Evolutionary conservation across 2,888 invertebrate species (phyloP).

Genomic region (Zygogramma bicolorata): DNA sequence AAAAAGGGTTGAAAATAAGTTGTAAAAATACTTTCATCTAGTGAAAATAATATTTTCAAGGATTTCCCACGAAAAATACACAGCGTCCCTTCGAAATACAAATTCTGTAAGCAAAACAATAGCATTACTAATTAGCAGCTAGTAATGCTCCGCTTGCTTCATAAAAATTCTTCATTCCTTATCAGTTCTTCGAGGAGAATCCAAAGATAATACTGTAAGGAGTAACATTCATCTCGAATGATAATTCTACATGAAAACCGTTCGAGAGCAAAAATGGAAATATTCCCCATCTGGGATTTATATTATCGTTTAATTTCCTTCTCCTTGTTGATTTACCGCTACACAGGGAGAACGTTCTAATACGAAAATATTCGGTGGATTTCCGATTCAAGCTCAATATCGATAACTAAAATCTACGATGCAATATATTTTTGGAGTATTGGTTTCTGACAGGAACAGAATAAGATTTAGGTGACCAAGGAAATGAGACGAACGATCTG

Average conservation of each 20-base stretch:
- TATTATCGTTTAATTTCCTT: slow-evolving; percentile 40
- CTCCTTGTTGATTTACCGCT: slow-evolving; percentile 34
- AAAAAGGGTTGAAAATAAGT: too few species aligned
- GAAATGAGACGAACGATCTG: background rate
- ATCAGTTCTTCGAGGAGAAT: too few species aligned
- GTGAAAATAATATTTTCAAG: too few species aligned
- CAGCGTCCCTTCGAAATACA: too few species aligned
- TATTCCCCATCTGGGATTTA: slow-evolving; percentile 24
- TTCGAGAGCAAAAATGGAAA: background rate
- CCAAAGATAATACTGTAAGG: too few species aligned
- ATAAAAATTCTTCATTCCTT: too few species aligned
- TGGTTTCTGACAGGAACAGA: slow-evolving; percentile 26
- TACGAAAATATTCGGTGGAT: slow-evolving; percentile 38
- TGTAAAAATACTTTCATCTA: too few species aligned
- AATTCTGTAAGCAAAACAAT: too few species aligned
- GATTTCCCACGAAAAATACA: too few species aligned
- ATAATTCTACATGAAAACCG: background rate
- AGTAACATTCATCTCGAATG: background rate
- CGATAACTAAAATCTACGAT: slow-evolving; percentile 29
- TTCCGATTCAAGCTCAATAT: slow-evolving; percentile 34
- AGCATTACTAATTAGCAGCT: too few species aligned
- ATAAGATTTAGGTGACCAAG: slow-evolving; percentile 5
- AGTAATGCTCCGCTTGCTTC: too few species aligned
- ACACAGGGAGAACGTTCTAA: slow-evolving; percentile 15
- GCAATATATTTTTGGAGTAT: slow-evolving; percentile 31